phyloP scores from a whole-genome alignment of 2,113 vertebrate species.

The Phainopepla nitens region DNA sequence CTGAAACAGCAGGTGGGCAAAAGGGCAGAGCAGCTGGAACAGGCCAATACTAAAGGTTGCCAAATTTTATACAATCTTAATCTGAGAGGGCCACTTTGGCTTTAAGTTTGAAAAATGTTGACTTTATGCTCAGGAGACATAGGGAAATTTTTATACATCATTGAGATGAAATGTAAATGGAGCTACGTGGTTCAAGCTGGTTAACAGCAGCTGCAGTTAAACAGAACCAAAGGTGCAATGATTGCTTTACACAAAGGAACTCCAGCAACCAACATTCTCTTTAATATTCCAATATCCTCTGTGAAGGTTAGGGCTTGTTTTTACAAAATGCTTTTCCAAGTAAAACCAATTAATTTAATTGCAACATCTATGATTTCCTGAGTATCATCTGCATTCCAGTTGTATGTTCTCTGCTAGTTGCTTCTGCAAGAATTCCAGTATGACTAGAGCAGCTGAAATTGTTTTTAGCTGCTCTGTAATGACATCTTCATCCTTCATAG shows the following conservation, averaged over 20 bases:
- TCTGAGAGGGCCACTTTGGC: not conserved
- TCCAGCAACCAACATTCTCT: not conserved
- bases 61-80: not conserved
- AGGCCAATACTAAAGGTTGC: not conserved
- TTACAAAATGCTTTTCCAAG: not conserved
- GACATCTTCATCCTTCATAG: not conserved
- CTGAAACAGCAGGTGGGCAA: not conserved
- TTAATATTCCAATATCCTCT: rapidly evolving
- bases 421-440: not conserved
- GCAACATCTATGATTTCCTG: not conserved
- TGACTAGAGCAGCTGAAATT: not conserved
- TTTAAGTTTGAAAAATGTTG: not conserved
- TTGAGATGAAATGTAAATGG: not conserved
- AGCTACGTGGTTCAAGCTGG: not conserved
- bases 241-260: not conserved
- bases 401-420: not conserved
- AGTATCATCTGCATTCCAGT: not conserved
- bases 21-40: not conserved
- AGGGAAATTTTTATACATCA: not conserved
- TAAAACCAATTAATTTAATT: not conserved
- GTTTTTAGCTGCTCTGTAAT: not conserved
- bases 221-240: not conserved
- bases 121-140: not conserved
- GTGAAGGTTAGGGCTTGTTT: not conserved
- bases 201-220: not conserved